Conservation (phyloP, 2,113 vertebrate genomes). For the Thomomys bottae region DNA sequence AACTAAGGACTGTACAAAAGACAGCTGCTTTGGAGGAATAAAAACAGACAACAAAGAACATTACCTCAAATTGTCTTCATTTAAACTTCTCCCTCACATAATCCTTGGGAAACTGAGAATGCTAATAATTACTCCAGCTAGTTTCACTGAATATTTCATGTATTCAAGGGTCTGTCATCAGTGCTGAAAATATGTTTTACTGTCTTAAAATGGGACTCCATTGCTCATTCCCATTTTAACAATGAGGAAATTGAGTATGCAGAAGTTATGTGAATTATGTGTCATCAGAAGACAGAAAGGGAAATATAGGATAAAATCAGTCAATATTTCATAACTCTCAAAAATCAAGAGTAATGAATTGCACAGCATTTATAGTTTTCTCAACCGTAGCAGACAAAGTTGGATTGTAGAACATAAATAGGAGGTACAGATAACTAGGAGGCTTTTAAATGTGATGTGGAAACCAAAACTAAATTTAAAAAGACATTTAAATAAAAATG, state of each 20-base stretch:
- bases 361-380: not conserved
- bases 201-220: not conserved
- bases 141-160: not conserved
- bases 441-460: not conserved
- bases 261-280: not conserved
- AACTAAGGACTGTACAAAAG: not conserved
- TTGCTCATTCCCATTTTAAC: not conserved
- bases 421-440: no score
- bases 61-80: not conserved
- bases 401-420: not conserved
- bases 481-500: not conserved
- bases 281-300: not conserved
- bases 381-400: not conserved
- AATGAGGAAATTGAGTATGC: not conserved
- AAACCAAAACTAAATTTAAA: no score
- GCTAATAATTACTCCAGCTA: not conserved
- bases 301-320: not conserved
- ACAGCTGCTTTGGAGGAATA: not conserved
- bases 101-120: not conserved
- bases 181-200: no score
- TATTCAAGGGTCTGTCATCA: not conserved
- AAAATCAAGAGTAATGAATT: not conserved
- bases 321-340: not conserved
- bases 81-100: not conserved
- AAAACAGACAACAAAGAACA: not conserved